Conservation (phyloP, 1,140 invertebrate species). For the Coenobita brevimanus region DNA sequence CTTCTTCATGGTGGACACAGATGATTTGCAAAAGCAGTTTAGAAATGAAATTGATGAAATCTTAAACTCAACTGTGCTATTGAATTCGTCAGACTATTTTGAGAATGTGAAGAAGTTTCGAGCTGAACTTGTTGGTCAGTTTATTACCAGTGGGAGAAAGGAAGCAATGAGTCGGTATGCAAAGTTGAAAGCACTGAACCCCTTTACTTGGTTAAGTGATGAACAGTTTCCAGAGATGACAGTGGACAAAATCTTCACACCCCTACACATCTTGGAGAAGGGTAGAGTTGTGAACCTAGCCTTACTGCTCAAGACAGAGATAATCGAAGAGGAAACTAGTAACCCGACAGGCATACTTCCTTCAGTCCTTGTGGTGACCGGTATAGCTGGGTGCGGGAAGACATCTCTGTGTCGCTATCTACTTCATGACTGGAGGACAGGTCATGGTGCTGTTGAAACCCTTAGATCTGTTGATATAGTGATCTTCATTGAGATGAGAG, state of each 20-base stretch:
- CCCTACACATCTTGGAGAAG: constrained; percentile 36
- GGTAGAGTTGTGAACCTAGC: neutral
- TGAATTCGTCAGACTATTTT: constrained; percentile 19
- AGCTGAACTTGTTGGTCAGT: constrained; percentile 44
- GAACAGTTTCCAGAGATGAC: constrained; percentile 51
- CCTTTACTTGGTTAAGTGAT: constrained; percentile 59
- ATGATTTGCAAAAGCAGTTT: neutral
- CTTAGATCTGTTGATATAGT: constrained; percentile 39
- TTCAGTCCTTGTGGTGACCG: constrained; percentile 21
- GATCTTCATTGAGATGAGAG: constrained; percentile 34
- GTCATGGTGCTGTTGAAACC: neutral
- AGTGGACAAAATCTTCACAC: constrained; percentile 61
- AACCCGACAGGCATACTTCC: constrained; percentile 14
- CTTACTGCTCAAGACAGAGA: neutral
- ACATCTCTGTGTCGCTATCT: constrained; percentile 51
- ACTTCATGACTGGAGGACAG: constrained; percentile 38
- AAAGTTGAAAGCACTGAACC: constrained; percentile 56
- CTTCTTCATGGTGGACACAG: constrained; percentile 8
- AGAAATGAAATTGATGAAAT: constrained; percentile 45
- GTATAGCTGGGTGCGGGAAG: constrained; percentile 54
- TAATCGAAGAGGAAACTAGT: neutral
- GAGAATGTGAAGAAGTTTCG: constrained; percentile 50
- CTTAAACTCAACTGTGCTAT: neutral
- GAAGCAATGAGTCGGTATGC: constrained; percentile 42
- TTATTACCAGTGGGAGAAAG: constrained; percentile 37